Evolutionary conservation across 2,113 vertebrate genomes (phyloP).

Genomic region (Heterotis niloticus): DNA sequence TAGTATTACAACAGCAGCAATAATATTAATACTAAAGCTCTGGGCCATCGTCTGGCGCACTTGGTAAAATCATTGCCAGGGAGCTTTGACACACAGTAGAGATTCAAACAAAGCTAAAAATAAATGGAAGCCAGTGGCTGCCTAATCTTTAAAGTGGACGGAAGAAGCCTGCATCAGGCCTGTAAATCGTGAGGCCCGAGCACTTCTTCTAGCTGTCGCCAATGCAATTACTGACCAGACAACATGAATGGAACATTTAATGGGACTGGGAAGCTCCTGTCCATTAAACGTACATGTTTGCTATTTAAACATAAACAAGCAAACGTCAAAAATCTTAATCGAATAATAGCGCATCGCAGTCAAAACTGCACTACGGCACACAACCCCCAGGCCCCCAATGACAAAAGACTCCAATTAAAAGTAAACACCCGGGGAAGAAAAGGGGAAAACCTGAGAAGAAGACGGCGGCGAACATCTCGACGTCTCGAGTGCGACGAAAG

Average conservation of each 20-base stretch:
- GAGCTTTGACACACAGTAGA: neutral
- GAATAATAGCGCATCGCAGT: conserved; percentile 8
- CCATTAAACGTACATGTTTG: conserved; percentile 7
- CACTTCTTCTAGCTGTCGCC: neutral
- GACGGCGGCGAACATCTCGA: neutral
- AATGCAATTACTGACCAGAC: conserved; percentile 18
- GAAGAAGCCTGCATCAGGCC: neutral
- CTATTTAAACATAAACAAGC: conserved; percentile 5
- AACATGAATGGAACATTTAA: conserved; percentile 12
- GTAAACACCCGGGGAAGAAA: conserved; percentile 21
- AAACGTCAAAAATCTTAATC: conserved; percentile 3
- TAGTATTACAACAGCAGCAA: too few species aligned
- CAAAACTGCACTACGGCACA: conserved; percentile 8
- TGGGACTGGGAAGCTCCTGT: too few species aligned
- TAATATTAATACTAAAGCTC: too few species aligned
- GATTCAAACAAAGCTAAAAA: conserved; percentile 7
- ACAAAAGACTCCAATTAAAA: conserved; percentile 23
- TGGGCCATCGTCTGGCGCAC: neutral
- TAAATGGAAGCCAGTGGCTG: conserved; percentile 10
- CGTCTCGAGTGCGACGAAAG: neutral
- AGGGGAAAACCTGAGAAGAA: conserved; percentile 7
- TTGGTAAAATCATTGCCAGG: neutral
- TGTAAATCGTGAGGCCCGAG: neutral
- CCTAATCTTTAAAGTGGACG: neutral
- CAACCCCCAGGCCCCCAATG: conserved; percentile 1